Percentiles rank a stretch among this genome's conserved stretches.
phyloP scores from a whole-genome alignment of 2,113 vertebrate species.

The Entelurus aequoreus region DNA sequence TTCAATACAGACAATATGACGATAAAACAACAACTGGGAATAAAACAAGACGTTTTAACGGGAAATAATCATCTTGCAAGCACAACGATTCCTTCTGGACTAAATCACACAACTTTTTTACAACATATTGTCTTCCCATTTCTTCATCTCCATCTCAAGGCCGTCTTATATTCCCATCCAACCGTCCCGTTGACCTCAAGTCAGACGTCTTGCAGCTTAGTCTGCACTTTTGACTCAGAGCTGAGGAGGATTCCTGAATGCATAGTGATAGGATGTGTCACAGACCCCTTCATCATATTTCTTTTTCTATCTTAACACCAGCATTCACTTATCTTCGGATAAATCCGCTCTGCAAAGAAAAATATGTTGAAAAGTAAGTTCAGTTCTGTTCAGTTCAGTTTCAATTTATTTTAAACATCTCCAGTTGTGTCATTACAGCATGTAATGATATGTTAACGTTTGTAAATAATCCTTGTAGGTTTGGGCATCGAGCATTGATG shows the following conservation, averaged over 20 bases:
- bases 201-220: slow-evolving; percentile 26
- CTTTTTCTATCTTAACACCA: slow-evolving; percentile 20
- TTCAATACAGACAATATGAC: slow-evolving; percentile 28
- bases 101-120: neutral
- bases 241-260: slow-evolving; percentile 31
- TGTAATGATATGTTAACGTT: too few relatives aligned
- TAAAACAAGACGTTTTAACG: slow-evolving; percentile 47
- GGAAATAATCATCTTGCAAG: slow-evolving; percentile 29
- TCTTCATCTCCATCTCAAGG: slow-evolving; percentile 2
- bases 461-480: too few relatives aligned
- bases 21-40: slow-evolving; percentile 49
- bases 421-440: too few relatives aligned
- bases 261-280: slow-evolving; percentile 48
- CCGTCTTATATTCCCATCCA: slow-evolving; percentile 12
- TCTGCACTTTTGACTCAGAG: slow-evolving; percentile 14
- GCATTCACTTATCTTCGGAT: slow-evolving; percentile 1
- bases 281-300: slow-evolving; percentile 22
- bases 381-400: too few relatives aligned
- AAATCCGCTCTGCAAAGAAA: slow-evolving; percentile 11
- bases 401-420: too few relatives aligned
- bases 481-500: too few relatives aligned
- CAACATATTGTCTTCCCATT: slow-evolving; percentile 3
- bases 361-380: neutral
- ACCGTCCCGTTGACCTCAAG: slow-evolving; percentile 22
- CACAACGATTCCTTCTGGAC: slow-evolving; percentile 3